phyloP scores from a whole-genome alignment of 2,113 vertebrate genomes.

The Sus scrofa region DNA sequence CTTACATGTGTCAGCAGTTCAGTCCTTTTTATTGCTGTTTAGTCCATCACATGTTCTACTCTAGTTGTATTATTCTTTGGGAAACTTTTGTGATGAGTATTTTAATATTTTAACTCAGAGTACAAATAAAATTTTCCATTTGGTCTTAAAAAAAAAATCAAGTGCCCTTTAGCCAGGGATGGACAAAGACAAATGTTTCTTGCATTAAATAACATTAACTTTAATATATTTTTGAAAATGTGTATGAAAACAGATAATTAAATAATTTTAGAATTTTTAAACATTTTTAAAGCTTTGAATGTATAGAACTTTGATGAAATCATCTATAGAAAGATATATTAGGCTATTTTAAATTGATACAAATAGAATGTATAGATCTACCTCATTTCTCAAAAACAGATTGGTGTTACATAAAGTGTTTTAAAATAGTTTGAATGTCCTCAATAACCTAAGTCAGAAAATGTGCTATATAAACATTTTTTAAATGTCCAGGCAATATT shows the following conservation, averaged over 20 bases:
- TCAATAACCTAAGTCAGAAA: constrained; percentile 33
- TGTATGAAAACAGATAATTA: not conserved
- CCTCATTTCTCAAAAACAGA: not conserved
- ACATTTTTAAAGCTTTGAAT: not conserved
- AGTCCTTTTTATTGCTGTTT: too few relatives aligned
- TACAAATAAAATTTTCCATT: too few relatives aligned
- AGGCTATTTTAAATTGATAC: not conserved
- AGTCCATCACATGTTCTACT: too few relatives aligned
- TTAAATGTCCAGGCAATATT: constrained; percentile 47
- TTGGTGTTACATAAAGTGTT: not conserved
- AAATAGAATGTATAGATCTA: not conserved
- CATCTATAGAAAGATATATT: not conserved
- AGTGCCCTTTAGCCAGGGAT: too few relatives aligned
- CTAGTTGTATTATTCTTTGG: too few relatives aligned
- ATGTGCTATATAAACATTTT: constrained; percentile 62
- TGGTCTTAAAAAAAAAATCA: too few relatives aligned
- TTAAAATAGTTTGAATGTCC: constrained; percentile 25
- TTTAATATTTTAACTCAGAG: too few relatives aligned
- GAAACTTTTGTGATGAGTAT: too few relatives aligned
- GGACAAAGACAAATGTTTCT: not conserved
- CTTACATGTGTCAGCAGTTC: too few relatives aligned
- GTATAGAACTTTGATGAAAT: not conserved
- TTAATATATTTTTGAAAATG: not conserved
- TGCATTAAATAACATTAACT: not conserved
- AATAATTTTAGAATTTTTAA: not conserved